A percentile compares a stretch with the other conserved stretches of the same genome.
Evolutionary conservation across 2,888 invertebrate species (phyloP).

Genomic region (Pachydiplax longipennis): DNA sequence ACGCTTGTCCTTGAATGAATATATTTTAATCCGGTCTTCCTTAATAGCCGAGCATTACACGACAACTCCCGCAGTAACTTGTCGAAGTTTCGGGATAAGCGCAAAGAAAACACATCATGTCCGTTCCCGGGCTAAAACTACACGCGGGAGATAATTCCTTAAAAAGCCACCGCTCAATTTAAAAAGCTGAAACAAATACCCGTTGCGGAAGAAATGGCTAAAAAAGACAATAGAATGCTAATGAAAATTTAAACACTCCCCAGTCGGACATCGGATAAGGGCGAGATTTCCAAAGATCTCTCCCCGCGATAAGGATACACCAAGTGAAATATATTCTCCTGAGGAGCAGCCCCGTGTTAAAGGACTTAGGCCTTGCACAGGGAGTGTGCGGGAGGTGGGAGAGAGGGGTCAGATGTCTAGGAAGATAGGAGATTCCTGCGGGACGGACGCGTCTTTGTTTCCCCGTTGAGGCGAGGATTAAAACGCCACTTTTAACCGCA

Average conservation of each 20-base stretch:
- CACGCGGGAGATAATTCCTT: neutral
- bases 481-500: constrained; percentile 9
- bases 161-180: neutral
- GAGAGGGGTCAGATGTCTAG: neutral
- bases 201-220: neutral
- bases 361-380: neutral
- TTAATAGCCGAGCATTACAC: no score
- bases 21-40: no score
- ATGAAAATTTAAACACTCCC: constrained; percentile 33
- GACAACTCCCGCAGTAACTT: no score
- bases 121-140: no score
- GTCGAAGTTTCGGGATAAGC: no score
- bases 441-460: constrained; percentile 33
- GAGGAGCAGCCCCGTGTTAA: neutral
- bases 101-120: no score
- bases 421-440: constrained; percentile 7
- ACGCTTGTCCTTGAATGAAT: no score
- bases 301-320: neutral
- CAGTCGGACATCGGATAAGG: neutral
- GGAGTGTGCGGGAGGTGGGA: neutral
- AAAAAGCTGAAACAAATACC: neutral
- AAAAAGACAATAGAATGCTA: constrained; percentile 11
- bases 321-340: constrained; percentile 8
- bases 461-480: constrained; percentile 29
- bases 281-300: neutral